These are phyloP conservation scores for Unio pictorum DNA, from an alignment of 2,888 invertebrate species.

Conservation along the genomic window DNA sequence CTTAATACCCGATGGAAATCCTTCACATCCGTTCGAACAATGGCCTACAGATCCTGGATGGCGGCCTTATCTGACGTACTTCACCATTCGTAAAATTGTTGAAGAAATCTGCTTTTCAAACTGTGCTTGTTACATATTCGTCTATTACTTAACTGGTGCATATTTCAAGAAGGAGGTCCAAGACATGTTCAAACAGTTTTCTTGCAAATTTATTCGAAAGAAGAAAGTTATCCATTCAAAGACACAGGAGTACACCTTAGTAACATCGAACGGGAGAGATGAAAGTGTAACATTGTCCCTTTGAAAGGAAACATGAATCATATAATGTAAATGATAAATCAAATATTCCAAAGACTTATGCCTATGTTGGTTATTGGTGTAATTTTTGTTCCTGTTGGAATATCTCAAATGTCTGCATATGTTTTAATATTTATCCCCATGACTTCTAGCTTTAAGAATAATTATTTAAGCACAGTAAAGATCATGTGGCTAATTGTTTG, in stretches of 20 bases:
- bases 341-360: too few species aligned
- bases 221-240: constrained; percentile 1
- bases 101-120: constrained; percentile 68
- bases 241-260: constrained; percentile 26
- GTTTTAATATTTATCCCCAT: too few species aligned
- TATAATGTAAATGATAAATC: too few species aligned
- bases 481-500: too few species aligned
- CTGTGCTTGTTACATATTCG: constrained; percentile 69
- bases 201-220: constrained; percentile 2
- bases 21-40: constrained; percentile 37
- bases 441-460: too few species aligned
- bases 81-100: constrained; percentile 55
- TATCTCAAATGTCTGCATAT: too few species aligned
- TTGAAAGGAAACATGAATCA: too few species aligned
- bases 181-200: constrained; percentile 30
- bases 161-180: constrained; percentile 63
- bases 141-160: constrained; percentile 68
- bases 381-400: too few species aligned
- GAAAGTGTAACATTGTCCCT: too few species aligned
- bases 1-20: constrained; percentile 52
- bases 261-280: constrained; percentile 24
- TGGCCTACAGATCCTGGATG: constrained; percentile 56
- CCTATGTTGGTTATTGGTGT: too few species aligned
- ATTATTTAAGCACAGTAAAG: too few species aligned
- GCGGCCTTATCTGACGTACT: constrained; percentile 63